A percentile compares a stretch with the other conserved stretches of the same genome.
These are phyloP conservation scores for Drosophila kokeensis DNA, from an alignment of 2,888 invertebrate species.

Conservation along the genomic window DNA sequence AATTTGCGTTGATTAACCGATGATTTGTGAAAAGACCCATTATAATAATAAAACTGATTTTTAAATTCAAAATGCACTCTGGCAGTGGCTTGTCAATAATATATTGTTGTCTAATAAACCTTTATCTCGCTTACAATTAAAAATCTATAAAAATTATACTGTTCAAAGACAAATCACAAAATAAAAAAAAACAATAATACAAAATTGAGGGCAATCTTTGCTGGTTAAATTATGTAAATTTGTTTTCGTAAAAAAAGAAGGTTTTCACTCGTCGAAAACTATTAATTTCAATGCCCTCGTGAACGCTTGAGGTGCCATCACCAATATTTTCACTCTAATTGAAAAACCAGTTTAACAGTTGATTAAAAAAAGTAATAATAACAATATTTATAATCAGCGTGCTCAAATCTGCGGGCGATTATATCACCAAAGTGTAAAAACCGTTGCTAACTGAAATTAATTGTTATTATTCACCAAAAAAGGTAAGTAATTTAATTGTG, in stretches of 20 bases:
- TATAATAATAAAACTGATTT: not conserved
- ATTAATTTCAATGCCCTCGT: constrained; percentile 58
- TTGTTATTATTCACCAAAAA: constrained; percentile 66
- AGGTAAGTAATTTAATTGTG: constrained; percentile 68
- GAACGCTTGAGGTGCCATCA: constrained; percentile 63
- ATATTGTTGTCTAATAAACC: constrained; percentile 36
- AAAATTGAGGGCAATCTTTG: constrained; percentile 67
- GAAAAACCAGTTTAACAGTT: constrained; percentile 78
- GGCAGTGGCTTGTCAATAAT: not conserved
- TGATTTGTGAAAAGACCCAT: constrained; percentile 45
- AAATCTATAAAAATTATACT: constrained; percentile 41
- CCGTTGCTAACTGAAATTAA: constrained; percentile 62
- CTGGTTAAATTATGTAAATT: constrained; percentile 73
- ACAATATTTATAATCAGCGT: constrained; percentile 60
- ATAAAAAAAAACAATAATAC: not conserved
- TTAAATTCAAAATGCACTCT: not conserved
- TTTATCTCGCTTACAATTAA: constrained; percentile 47
- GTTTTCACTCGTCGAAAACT: constrained; percentile 67
- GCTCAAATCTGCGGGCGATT: constrained; percentile 54
- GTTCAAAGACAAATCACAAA: constrained; percentile 36
- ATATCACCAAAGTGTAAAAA: constrained; percentile 65
- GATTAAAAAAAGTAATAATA: constrained; percentile 60
- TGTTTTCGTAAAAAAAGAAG: constrained; percentile 51
- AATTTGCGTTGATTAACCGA: constrained; percentile 44
- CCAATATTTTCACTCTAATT: constrained; percentile 80